Base-by-base conservation (phyloP, 2,797 vertebrate species). In the Parambassis ranga region DNA sequence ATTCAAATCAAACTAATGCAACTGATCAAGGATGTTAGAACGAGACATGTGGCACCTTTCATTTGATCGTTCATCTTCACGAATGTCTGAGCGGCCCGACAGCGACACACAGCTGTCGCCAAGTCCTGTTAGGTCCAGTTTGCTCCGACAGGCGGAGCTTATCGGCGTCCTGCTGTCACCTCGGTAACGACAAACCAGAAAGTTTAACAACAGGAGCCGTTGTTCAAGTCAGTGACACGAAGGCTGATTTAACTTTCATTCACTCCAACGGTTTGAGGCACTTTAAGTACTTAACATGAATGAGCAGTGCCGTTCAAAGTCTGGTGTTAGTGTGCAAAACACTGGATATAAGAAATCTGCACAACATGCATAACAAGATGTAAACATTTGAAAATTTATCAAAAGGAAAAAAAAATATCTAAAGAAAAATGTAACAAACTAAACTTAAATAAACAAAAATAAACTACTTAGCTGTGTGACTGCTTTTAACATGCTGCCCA, bases 331-430 rank as follows among this genome's bases (percentile, higher is more conserved):
- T 82, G 83, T 85, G 85, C 80, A 81, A 84, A 87, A 89, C 85
- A 86, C 78, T 59, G 74, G 60, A 71, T 71, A 81, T 39, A 60
- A 68, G 75, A 71, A 39, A 47, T 65, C 59, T 62, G 71, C 63
- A 31, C 31, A 77, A 83, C 86, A 87, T 87, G 89, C 82, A 85
- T 75, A 83, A 84, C 67, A 82, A 76, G 81, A 85, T 86, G 84
- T 89, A 90, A 90, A 90, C 84, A 76, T 76, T 65, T 53, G 32
- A 64, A 79, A 47, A 31, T 50, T 71, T 50, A 77, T 35, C 43
- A 64, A 66, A 38, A 14, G 30, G 4, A 38, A 51, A 14, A 22
- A 50, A 32, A 46, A 59, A 65, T 36, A 73, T 4, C 58, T 59
- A 66, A 46, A 60, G 9, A 44, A 78, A n/a, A 80, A 39, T 14